These are phyloP conservation scores for Anguilla anguilla DNA, from an alignment of 2,797 vertebrate genomes.

Conservation along the genomic window DNA sequence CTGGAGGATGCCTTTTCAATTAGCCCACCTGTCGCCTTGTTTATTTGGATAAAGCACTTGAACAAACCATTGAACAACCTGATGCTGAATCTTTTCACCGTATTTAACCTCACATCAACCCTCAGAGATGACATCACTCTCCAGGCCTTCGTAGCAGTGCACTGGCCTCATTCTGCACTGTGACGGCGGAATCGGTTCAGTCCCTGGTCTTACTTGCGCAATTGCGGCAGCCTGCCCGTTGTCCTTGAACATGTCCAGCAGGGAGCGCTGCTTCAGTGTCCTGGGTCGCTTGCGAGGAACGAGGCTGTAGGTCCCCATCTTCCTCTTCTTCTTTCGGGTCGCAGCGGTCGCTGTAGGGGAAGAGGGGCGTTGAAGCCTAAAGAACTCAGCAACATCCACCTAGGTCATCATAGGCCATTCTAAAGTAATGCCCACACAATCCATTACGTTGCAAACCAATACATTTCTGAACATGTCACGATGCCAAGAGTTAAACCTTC, in stretches of 20 bases:
- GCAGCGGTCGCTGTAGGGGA: constrained; percentile 70
- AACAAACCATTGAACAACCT: too few relatives aligned
- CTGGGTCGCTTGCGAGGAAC: constrained; percentile 94
- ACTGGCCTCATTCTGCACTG: background rate
- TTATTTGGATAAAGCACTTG: too few relatives aligned
- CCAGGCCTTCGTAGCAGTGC: background rate
- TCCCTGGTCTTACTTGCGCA: constrained; percentile 72
- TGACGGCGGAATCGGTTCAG: background rate
- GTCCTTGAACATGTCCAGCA: constrained; percentile 93
- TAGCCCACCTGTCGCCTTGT: too few relatives aligned
- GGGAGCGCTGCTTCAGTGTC: constrained; percentile 81
- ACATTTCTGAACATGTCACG: too few relatives aligned
- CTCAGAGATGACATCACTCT: background rate
- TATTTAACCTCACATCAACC: background rate
- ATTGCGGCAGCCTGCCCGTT: constrained; percentile 75
- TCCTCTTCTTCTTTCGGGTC: constrained; percentile 88
- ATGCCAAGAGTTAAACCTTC: too few relatives aligned
- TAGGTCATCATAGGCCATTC: background rate
- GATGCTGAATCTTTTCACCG: background rate
- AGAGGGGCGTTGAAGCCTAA: background rate
- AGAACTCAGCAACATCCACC: background rate
- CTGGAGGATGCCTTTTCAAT: background rate
- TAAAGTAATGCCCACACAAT: too few relatives aligned
- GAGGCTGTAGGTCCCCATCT: constrained; percentile 96
- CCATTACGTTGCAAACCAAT: too few relatives aligned